Evolutionary conservation across 2,888 invertebrate species (phyloP), one percentile per base, ranked within the genome.

Genomic region (Troilus luridus): DNA sequence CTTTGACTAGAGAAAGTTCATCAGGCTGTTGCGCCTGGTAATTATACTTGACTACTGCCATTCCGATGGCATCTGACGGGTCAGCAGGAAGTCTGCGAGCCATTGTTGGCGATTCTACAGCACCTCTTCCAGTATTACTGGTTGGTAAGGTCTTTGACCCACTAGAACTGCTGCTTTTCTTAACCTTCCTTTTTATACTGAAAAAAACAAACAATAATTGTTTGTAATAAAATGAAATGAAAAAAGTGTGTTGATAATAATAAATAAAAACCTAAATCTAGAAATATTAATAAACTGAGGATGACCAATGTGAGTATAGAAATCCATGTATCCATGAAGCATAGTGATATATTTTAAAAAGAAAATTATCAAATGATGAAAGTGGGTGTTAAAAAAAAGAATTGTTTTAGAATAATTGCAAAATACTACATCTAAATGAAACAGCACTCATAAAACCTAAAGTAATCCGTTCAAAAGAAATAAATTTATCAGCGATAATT

Each of bases 11-110:
- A 0, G 98, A 97, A 91, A 99, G 95, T 94, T 99, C 99, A 94
- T 99, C 99, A 2, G 98, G 96, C 94, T 99, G 98, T 95, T 98
- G 98, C 88, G 99, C 98, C 94, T 97, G 97, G 94, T 98, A 98
- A 95, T 98, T 98, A 95, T 98, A 99, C 95, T 99, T 99, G 93
- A 99, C 99, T 91, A 98, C 96, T 64, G 98, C 98, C 24, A 97
- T 96, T 92, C 96, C 95, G 92, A 98, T 97, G 88, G 98, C 98
- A 94, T 98, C 98, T 88, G 97, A 96, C 89, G 98, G 97, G 95
- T 98, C 98, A 89, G 97, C 96, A 91, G 97, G 97, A 92, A 96
- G 94, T 93, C 96, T 95, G 93, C 97, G 95, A 93, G 96, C 96
- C 95, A 97, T 96, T 88, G 96, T 96, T 92, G 97, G 97, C 93